phyloP scores from a whole-genome alignment of 2,113 vertebrate genomes.

The Scartelaos histophorus region DNA sequence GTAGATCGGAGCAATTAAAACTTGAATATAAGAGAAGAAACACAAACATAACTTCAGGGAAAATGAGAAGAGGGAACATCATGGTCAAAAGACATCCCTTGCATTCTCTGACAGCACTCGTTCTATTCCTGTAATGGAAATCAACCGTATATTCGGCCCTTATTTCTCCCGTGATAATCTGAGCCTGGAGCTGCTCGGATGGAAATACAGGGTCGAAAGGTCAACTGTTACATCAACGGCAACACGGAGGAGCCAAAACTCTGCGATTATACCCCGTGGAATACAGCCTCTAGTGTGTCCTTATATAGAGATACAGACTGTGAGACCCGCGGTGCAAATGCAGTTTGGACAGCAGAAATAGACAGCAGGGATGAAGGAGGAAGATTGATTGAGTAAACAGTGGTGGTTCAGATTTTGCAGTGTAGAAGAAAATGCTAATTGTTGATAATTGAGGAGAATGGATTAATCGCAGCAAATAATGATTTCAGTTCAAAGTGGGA shows the following conservation, averaged over 20 bases:
- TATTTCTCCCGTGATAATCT: conserved; percentile 28
- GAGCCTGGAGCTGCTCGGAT: conserved; percentile 40
- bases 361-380: conserved; percentile 10
- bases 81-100: too few species aligned
- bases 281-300: conserved; percentile 49
- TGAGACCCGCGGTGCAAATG: background rate
- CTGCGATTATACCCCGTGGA: conserved; percentile 49
- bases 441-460: too few species aligned
- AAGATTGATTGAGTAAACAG: background rate
- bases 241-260: conserved; percentile 51
- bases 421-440: too few species aligned
- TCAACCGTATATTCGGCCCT: too few species aligned
- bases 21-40: too few species aligned
- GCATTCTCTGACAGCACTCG: too few species aligned
- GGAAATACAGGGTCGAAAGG: conserved; percentile 51
- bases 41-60: too few species aligned
- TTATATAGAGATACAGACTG: conserved; percentile 63
- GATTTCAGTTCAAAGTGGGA: too few species aligned
- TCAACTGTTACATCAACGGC: conserved; percentile 49
- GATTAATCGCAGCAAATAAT: too few species aligned
- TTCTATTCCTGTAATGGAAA: background rate
- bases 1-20: too few species aligned
- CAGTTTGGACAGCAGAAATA: conserved; percentile 8
- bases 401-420: too few species aligned
- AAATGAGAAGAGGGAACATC: too few species aligned